phyloP scores from a whole-genome alignment of 1,140 invertebrate species.

The Ceratina australensis region DNA sequence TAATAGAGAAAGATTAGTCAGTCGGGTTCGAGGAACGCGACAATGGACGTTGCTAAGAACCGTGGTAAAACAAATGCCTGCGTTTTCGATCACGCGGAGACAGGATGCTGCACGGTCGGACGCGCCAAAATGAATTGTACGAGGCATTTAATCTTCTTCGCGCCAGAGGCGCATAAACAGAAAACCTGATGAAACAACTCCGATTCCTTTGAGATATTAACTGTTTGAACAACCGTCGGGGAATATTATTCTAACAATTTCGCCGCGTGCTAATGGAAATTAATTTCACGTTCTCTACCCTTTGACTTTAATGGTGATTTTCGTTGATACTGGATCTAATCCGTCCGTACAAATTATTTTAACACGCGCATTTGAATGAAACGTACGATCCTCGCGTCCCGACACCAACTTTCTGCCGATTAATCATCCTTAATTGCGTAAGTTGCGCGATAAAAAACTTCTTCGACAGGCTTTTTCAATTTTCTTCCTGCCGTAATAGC shows the following conservation, averaged over 20 bases:
- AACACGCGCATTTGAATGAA: no score
- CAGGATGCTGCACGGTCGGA: constrained; percentile 15
- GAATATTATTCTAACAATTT: no score
- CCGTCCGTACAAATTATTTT: no score
- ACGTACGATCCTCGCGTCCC: no score
- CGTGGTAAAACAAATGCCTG: not conserved
- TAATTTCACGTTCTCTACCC: not conserved
- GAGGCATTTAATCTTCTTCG: not conserved
- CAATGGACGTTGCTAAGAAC: constrained; percentile 20
- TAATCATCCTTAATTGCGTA: not conserved
- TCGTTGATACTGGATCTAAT: no score
- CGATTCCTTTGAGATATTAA: constrained; percentile 9
- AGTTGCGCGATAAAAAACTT: not conserved
- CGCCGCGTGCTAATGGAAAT: not conserved
- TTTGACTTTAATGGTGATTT: no score
- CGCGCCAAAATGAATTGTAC: constrained; percentile 24
- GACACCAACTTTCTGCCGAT: not conserved
- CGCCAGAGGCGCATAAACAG: not conserved
- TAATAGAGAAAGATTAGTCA: not conserved
- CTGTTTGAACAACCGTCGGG: constrained; percentile 18
- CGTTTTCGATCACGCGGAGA: constrained; percentile 13
- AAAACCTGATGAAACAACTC: not conserved
- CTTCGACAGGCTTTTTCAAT: not conserved
- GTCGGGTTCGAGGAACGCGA: not conserved
- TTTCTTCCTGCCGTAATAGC: not conserved